Conservation (phyloP, 2,113 vertebrate genomes). For the Copsychus sechellarum region DNA sequence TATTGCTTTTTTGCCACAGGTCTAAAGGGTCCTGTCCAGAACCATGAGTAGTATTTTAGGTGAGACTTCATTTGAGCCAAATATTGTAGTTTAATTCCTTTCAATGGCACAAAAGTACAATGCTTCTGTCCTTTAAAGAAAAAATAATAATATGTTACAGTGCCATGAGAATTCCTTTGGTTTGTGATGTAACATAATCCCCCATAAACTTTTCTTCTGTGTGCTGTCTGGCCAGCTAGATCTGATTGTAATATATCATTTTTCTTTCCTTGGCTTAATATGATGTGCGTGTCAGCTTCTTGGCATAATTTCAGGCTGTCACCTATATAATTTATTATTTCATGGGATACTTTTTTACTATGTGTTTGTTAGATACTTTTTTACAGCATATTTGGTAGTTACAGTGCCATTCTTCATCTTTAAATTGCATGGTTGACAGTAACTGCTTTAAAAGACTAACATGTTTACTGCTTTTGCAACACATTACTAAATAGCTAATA, state of each 20-base stretch:
- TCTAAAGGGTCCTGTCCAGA: not conserved
- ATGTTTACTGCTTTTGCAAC: not conserved
- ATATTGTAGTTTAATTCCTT: not conserved
- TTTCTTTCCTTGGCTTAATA: not conserved
- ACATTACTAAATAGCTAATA: not conserved
- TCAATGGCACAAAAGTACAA: not conserved
- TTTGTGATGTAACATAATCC: not conserved
- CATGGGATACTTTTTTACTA: not conserved
- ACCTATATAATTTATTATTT: not conserved
- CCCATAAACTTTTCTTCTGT: not conserved
- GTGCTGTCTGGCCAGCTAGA: not conserved
- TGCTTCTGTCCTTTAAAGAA: not conserved
- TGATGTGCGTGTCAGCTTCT: not conserved
- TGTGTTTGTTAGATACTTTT: not conserved
- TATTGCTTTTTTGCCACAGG: not conserved
- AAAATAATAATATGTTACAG: not conserved
- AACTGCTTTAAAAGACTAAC: not conserved
- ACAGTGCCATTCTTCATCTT: not conserved
- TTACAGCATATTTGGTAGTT: not conserved
- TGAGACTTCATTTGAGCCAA: not conserved
- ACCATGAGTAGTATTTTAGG: not conserved
- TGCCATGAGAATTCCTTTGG: not conserved
- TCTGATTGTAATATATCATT: not conserved
- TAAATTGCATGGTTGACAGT: not conserved
- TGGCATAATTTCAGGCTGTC: not conserved